These are phyloP conservation scores for Daboia siamensis DNA, from an alignment of 2,113 vertebrate species.

Conservation along the genomic window DNA sequence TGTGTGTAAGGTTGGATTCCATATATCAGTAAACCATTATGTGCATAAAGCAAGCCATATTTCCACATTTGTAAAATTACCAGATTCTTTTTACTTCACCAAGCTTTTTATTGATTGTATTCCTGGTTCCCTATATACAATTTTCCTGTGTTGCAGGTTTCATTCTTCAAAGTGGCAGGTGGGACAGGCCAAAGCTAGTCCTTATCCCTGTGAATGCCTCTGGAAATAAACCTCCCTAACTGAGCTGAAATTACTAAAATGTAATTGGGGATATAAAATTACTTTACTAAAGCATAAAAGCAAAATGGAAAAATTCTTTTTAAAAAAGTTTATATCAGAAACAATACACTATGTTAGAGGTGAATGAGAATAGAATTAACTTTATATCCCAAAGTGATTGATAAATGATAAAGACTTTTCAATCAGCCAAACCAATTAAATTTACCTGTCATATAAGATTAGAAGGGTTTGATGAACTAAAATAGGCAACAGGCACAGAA, in stretches of 20 bases:
- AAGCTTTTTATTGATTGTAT: not conserved
- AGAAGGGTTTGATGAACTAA: not conserved
- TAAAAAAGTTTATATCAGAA: not conserved
- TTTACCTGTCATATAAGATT: not conserved
- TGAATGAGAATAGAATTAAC: not conserved
- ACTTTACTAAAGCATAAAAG: not conserved
- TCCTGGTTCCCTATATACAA: not conserved
- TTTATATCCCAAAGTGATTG: not conserved
- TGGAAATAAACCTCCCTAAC: not conserved
- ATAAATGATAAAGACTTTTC: not conserved
- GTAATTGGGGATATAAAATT: not conserved
- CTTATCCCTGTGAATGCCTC: not conserved
- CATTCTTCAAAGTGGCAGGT: too few species aligned
- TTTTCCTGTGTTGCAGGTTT: not conserved
- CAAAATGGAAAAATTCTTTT: not conserved
- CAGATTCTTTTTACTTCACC: not conserved
- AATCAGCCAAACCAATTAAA: not conserved
- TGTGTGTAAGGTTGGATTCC: not conserved
- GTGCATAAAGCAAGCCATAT: not conserved
- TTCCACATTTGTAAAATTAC: not conserved
- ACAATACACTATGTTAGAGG: too few species aligned
- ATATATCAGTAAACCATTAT: not conserved
- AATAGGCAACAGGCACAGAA: not conserved
- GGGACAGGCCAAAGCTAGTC: too few species aligned
- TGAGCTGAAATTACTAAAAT: not conserved